Evolutionary conservation across 2,113 vertebrate species (phyloP).

Genomic region (Ceyx margarethae): DNA sequence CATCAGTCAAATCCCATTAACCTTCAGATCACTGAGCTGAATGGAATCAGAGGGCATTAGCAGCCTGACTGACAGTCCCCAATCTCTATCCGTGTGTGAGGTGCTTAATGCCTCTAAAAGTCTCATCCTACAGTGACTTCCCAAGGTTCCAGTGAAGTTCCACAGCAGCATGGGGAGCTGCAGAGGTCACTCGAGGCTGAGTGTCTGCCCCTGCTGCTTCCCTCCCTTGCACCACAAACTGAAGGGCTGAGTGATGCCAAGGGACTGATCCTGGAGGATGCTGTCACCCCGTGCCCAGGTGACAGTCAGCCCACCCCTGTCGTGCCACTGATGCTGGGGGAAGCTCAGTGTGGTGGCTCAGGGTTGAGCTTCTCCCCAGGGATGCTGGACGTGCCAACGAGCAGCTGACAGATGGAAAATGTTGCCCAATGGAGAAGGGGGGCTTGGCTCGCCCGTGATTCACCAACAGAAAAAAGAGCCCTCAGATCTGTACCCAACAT

Average conservation of each 20-base stretch:
- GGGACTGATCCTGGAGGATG: fast-evolving
- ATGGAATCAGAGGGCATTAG: not conserved
- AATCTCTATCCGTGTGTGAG: not conserved
- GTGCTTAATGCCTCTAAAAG: not conserved
- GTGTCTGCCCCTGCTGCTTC: not conserved
- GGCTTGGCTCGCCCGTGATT: not conserved
- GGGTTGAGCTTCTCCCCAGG: not conserved
- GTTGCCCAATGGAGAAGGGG: not conserved
- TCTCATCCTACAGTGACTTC: not conserved
- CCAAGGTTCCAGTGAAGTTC: not conserved
- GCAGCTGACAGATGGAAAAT: not conserved
- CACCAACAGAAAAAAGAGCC: not conserved
- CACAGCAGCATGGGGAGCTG: not conserved
- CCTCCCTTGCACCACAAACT: not conserved
- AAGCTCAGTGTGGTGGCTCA: fast-evolving
- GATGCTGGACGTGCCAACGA: not conserved
- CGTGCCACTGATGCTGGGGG: fast-evolving
- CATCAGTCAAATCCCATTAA: not conserved
- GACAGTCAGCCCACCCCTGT: not conserved
- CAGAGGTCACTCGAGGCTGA: not conserved
- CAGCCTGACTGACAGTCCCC: not conserved
- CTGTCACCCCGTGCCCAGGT: fast-evolving
- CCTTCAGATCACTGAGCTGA: not conserved
- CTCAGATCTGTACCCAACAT: not conserved
- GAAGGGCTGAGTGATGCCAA: not conserved